phyloP scores from a whole-genome alignment of 2,797 vertebrate genomes.

The Chrosomus eos region DNA sequence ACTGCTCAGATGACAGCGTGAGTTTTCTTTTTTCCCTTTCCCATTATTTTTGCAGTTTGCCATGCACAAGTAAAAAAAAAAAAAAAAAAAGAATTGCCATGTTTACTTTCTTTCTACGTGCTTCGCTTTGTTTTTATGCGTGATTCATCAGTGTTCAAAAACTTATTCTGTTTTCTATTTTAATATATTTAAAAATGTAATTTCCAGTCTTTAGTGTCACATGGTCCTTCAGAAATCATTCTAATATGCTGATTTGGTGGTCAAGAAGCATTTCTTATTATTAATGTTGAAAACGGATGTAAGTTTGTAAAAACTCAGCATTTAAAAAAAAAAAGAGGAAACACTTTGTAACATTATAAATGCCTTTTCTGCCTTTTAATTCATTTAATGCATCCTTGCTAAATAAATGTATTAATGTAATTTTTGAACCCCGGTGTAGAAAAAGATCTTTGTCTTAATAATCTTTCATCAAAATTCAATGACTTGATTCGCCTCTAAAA shows the following conservation, averaged over 20 bases:
- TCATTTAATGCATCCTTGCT: neutral
- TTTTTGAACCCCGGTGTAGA: neutral
- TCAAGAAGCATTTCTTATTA: neutral
- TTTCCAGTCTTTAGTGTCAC: neutral
- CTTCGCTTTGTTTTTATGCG: neutral
- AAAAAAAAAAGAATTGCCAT: neutral
- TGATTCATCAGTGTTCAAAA: neutral
- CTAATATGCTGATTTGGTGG: neutral
- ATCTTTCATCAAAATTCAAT: neutral
- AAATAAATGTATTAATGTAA: neutral
- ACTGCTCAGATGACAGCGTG: conserved; percentile 91
- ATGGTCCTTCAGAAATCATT: neutral
- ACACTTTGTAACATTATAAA: neutral
- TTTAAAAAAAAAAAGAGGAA: neutral
- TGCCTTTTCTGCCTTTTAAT: neutral
- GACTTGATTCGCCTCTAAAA: neutral
- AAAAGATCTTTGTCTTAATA: neutral
- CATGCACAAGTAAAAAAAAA: neutral
- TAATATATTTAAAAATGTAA: neutral
- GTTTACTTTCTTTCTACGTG: neutral
- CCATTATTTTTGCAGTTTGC: conserved; percentile 2
- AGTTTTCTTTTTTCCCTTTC: conserved; percentile 73
- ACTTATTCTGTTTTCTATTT: neutral
- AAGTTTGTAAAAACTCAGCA: too few relatives aligned
- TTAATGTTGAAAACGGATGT: neutral